These are phyloP conservation scores for Lasiommata megera DNA, from an alignment of 2,888 invertebrate species.

Conservation along the genomic window DNA sequence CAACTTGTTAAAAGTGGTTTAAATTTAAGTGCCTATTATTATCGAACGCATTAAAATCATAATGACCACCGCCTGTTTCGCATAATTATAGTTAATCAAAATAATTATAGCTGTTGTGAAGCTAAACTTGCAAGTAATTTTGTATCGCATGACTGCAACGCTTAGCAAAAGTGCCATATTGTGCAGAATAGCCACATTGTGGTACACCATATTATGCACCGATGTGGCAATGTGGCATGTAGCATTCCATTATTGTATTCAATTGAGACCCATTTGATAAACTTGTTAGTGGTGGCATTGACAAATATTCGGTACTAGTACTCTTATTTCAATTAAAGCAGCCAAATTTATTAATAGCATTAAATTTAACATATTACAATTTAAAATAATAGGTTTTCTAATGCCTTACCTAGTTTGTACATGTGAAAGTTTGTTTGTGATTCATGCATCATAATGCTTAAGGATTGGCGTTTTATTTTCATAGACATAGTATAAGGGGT, in stretches of 20 bases:
- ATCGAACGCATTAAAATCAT: neutral
- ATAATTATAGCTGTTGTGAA: neutral
- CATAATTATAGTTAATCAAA: neutral
- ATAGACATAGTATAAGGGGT: no score
- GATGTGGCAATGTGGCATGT: constrained; percentile 4
- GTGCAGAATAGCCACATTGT: neutral
- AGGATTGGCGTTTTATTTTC: no score
- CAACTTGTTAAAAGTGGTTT: no score
- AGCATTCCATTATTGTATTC: constrained; percentile 2
- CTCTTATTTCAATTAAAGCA: no score
- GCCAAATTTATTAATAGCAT: no score
- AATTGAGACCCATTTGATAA: constrained; percentile 13
- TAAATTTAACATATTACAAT: no score
- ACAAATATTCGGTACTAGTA: constrained; percentile 17
- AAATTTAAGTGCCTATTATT: neutral
- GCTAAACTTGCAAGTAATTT: neutral
- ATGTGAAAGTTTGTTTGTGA: no score
- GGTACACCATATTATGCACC: neutral
- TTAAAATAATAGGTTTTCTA: no score
- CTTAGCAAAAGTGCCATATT: neutral
- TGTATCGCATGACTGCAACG: neutral
- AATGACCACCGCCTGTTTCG: neutral
- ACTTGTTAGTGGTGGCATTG: constrained; percentile 13
- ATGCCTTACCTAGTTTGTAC: no score
- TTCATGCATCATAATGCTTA: no score